phyloP scores from a whole-genome alignment of 35 echinoderm and acorn worm species.

The Strongylocentrotus purpuratus region DNA sequence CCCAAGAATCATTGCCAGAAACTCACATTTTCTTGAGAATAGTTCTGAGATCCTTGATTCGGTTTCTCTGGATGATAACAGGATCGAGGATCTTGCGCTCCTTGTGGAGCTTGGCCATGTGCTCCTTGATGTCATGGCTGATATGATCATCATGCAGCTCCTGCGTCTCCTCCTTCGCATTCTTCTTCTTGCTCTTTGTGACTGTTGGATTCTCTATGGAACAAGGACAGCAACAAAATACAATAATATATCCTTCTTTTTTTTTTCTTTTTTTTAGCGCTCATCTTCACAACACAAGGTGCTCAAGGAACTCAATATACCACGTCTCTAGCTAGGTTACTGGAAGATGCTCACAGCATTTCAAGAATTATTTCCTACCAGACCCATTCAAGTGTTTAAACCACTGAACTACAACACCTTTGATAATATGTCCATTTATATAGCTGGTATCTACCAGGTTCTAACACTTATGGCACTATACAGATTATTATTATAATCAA shows the following conservation, averaged over 20 bases:
- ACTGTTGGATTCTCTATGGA: slow-evolving; percentile 20
- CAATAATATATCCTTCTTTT: background rate
- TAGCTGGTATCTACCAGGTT: too few species aligned
- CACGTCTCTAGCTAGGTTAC: too few species aligned
- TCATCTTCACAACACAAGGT: too few species aligned
- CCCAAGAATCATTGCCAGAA: background rate
- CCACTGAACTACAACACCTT: too few species aligned
- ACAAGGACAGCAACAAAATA: background rate
- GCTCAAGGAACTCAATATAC: too few species aligned
- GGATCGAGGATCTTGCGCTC: slow-evolving; percentile 86
- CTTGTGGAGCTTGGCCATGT: slow-evolving; percentile 87
- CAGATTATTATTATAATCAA: too few species aligned
- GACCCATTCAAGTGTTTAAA: too few species aligned
- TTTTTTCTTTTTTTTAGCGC: too few species aligned
- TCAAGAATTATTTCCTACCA: too few species aligned
- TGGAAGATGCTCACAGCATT: too few species aligned
- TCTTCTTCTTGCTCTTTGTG: slow-evolving; percentile 48
- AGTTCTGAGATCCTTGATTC: slow-evolving; percentile 88
- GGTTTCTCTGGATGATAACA: slow-evolving; percentile 76
- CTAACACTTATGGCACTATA: too few species aligned
- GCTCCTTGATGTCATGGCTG: slow-evolving; percentile 89
- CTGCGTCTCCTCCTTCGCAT: slow-evolving; percentile 18
- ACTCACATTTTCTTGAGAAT: slow-evolving; percentile 91
- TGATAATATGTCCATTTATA: too few species aligned
- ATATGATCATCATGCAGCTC: slow-evolving; percentile 27